These are phyloP conservation scores for Euclidia mi DNA, from an alignment of 2,888 invertebrate genomes.

Conservation along the genomic window DNA sequence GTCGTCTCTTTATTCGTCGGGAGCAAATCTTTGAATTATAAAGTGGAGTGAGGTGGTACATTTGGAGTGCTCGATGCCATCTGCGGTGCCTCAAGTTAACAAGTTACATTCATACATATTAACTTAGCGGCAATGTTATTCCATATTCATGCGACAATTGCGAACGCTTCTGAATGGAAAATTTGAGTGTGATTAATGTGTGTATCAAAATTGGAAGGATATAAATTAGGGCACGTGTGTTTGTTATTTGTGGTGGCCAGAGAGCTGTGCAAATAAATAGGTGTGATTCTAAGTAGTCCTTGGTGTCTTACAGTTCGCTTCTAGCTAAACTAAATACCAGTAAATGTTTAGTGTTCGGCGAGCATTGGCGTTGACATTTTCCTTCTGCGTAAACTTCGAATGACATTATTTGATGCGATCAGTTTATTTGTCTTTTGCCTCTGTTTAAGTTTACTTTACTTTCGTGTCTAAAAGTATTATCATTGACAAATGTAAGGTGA, in stretches of 20 bases:
- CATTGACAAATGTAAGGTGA: too few relatives aligned
- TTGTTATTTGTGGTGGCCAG: not conserved
- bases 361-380: too few relatives aligned
- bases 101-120: slow-evolving; percentile 87
- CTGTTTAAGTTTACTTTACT: too few relatives aligned
- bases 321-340: too few relatives aligned
- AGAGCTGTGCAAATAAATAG: too few relatives aligned
- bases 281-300: too few relatives aligned
- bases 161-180: slow-evolving; percentile 55
- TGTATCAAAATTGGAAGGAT: slow-evolving; percentile 28
- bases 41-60: slow-evolving; percentile 74
- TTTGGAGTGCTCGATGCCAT: slow-evolving; percentile 71
- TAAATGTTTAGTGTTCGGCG: too few relatives aligned
- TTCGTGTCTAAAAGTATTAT: too few relatives aligned
- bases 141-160: slow-evolving; percentile 77
- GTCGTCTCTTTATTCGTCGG: slow-evolving; percentile 79
- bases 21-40: slow-evolving; percentile 87
- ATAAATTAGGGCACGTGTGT: not conserved
- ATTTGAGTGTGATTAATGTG: slow-evolving; percentile 47
- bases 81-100: slow-evolving; percentile 75
- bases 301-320: too few relatives aligned
- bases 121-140: slow-evolving; percentile 75
- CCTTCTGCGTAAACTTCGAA: too few relatives aligned
- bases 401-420: too few relatives aligned
- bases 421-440: too few relatives aligned